Conservation (phyloP, 2,888 invertebrate genomes). For the Augiades crinisus region DNA sequence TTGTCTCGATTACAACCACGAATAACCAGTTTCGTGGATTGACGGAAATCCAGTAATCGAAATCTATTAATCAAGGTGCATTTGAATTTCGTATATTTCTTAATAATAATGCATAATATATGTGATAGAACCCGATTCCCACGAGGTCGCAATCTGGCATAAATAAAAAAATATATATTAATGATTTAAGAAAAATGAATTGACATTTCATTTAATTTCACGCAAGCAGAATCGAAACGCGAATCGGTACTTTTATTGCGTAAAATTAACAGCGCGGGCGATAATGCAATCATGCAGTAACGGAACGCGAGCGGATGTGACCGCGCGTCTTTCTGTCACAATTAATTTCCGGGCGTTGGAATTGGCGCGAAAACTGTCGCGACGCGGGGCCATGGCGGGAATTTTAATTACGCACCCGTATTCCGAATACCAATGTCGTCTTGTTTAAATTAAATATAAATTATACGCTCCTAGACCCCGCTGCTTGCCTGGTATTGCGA, state of each 20-base stretch:
- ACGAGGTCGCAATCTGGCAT: not conserved
- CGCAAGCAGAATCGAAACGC: conserved; percentile 23
- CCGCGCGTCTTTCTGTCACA: conserved; percentile 81
- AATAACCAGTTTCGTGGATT: conserved; percentile 56
- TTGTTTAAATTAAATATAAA: conserved; percentile 80
- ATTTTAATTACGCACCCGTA: conserved; percentile 80
- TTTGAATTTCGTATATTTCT: conserved; percentile 21
- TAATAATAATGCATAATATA: conserved; percentile 19
- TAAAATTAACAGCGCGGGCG: conserved; percentile 30
- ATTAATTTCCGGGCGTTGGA: conserved; percentile 81
- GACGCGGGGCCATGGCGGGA: conserved; percentile 64
- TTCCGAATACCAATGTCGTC: conserved; percentile 79
- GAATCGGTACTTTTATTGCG: conserved; percentile 28
- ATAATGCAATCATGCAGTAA: conserved; percentile 52
- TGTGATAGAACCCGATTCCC: not conserved
- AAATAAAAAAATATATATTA: not conserved
- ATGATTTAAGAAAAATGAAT: not conserved
- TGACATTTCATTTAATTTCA: conserved; percentile 25
- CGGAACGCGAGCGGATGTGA: conserved; percentile 76
- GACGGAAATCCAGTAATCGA: conserved; percentile 63
- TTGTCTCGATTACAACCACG: conserved; percentile 57
- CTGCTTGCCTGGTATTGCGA: conserved; percentile 70
- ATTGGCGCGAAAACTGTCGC: conserved; percentile 82
- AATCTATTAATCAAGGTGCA: conserved; percentile 51
- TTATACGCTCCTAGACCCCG: conserved; percentile 78